phyloP scores from a whole-genome alignment of 2,797 vertebrate genomes.

The Artibeus jamaicensis region DNA sequence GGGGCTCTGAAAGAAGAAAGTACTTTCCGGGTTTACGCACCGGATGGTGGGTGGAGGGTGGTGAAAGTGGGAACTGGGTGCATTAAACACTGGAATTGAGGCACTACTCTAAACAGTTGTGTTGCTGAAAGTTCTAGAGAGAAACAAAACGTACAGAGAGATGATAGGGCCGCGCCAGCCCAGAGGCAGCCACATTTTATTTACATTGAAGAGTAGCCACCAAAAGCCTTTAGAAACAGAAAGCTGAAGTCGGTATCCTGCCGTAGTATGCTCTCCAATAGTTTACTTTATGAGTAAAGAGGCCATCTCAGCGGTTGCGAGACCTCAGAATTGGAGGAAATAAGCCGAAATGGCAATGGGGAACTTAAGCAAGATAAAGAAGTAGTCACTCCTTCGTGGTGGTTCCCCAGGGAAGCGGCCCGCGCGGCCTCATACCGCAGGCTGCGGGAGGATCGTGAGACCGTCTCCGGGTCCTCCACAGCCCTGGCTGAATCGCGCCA shows the following conservation, averaged over 20 bases:
- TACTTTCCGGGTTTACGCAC: not conserved
- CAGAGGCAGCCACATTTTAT: not conserved
- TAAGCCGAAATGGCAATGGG: not conserved
- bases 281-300: not conserved
- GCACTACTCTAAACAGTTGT: not conserved
- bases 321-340: not conserved
- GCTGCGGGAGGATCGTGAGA: not conserved
- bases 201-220: not conserved
- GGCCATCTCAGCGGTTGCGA: not conserved
- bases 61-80: not conserved
- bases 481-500: not conserved
- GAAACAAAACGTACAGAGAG: not conserved
- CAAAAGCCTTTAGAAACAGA: not conserved
- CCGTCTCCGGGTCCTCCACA: not conserved
- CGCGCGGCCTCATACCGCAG: fast-evolving
- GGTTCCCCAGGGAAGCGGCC: fast-evolving
- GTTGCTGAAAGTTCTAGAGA: not conserved
- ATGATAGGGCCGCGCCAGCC: fast-evolving
- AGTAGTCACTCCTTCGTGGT: not conserved
- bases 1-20: not conserved
- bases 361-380: not conserved
- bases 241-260: not conserved
- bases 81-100: not conserved
- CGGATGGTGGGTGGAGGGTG: not conserved
- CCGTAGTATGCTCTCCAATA: not conserved